Conservation (phyloP, 2,888 invertebrate genomes). For the Chironomus riparius region DNA sequence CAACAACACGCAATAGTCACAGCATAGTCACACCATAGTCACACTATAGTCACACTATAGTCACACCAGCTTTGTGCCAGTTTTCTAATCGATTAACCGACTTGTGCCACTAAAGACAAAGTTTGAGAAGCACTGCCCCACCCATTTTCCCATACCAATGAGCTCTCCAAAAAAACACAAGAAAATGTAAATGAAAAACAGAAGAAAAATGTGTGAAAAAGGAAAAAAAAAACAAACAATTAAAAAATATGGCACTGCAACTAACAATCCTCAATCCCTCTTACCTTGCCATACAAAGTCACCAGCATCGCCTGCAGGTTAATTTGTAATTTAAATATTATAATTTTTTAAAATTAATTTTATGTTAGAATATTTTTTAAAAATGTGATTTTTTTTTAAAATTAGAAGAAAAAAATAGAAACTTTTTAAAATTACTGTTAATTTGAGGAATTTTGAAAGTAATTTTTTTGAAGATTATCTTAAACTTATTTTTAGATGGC, state of each 20-base stretch:
- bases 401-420: neutral
- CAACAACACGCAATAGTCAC: no score
- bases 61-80: no score
- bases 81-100: no score
- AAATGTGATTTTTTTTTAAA: neutral
- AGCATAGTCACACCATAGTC: no score
- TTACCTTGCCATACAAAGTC: slow-evolving; percentile 71
- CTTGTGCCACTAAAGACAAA: no score
- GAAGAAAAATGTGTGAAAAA: neutral
- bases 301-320: slow-evolving; percentile 57
- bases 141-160: neutral
- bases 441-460: no score
- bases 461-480: no score
- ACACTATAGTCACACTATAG: no score
- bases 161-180: no score
- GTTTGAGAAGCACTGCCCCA: no score
- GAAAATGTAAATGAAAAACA: no score
- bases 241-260: neutral
- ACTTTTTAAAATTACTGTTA: neutral
- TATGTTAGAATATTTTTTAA: neutral
- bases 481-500: no score
- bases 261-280: slow-evolving; percentile 29
- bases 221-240: neutral
- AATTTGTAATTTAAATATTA: slow-evolving; percentile 28
- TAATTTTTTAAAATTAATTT: slow-evolving; percentile 30